These are phyloP conservation scores for Neuroterus valhalla DNA, from an alignment of 1,140 invertebrate genomes.

Conservation along the genomic window DNA sequence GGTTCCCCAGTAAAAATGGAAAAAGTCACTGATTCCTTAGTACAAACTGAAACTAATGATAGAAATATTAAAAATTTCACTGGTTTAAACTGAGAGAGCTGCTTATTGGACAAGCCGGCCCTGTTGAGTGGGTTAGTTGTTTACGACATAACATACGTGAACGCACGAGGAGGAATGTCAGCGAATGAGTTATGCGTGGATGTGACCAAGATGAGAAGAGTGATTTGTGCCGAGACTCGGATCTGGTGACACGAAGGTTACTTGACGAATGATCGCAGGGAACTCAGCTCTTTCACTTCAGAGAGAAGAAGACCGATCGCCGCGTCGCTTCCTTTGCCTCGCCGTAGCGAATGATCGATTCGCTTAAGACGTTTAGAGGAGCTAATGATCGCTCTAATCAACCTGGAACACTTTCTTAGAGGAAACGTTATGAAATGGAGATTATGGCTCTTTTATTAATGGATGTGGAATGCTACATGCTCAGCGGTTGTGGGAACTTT, in stretches of 20 bases:
- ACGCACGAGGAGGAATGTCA: background rate
- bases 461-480: background rate
- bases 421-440: constrained; percentile 24
- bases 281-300: constrained; percentile 22
- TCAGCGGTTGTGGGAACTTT: background rate
- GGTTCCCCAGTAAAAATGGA: too few relatives aligned
- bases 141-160: too few relatives aligned
- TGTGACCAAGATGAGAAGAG: constrained; percentile 35
- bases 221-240: constrained; percentile 33
- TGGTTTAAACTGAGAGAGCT: too few relatives aligned
- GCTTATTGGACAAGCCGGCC: too few relatives aligned
- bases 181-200: constrained; percentile 18
- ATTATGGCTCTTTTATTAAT: constrained; percentile 26
- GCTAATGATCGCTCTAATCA: constrained; percentile 29
- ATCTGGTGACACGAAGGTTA: constrained; percentile 39
- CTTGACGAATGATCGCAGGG: constrained; percentile 29
- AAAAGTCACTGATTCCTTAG: too few relatives aligned
- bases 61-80: too few relatives aligned
- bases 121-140: too few relatives aligned
- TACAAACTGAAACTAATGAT: too few relatives aligned
- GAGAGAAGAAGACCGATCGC: constrained; percentile 15
- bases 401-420: constrained; percentile 17
- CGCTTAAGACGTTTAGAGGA: constrained; percentile 26
- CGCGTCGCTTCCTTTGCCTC: constrained; percentile 20
- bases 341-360: constrained; percentile 28